Base-by-base conservation (phyloP, 1,140 invertebrate genomes). In the Fragariocoptes setiger region DNA sequence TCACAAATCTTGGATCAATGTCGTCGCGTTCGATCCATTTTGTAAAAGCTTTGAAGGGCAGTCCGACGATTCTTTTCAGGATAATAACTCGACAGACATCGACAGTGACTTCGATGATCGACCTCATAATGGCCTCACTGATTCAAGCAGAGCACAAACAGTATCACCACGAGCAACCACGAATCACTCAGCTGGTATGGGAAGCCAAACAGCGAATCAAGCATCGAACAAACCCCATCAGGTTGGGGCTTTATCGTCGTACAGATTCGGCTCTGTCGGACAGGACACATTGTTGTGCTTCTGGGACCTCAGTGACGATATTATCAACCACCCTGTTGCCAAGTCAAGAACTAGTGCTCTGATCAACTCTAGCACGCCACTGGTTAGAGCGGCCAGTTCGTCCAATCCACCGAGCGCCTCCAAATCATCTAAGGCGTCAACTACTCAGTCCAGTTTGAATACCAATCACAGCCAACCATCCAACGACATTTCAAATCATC, bases 271-370 rank as follows among this genome's bases (percentile, higher is more conserved):
- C n/a, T 85, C 82, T 45, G 83, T 97, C 1, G 86, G 86, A 15
- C 86, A 97, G 58, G 90, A 99, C 59, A 95, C 88, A 19, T 78
- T 90, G 56, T 58, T 99, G 37, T 95, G 88, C 61, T 62, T 99
- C 38, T 97, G 90, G 90, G 90, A 99, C 55, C 69, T 97, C 18
- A 92, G 83, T 15, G 85, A 95, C 52, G 51, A 97, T 57, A 69
- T 88, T 36, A 59, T 94, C 21, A 65, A 49, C 49, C 62, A 65
- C 46, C 58, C 62, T 21, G 47, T 50, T 39, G 48, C 48, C 21
- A 48, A 51, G 46, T 52, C 50, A 18, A 40, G 51, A 44, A 49
- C 46, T 42, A 52, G 46, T 48, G 37, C 31, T 5, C 14, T 36
- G 13, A 21, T 8, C 14, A 21, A 8, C 8, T 17, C 39, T 8